Base-by-base conservation (phyloP, 2,888 invertebrate species). In the Thymelicus lineola region DNA sequence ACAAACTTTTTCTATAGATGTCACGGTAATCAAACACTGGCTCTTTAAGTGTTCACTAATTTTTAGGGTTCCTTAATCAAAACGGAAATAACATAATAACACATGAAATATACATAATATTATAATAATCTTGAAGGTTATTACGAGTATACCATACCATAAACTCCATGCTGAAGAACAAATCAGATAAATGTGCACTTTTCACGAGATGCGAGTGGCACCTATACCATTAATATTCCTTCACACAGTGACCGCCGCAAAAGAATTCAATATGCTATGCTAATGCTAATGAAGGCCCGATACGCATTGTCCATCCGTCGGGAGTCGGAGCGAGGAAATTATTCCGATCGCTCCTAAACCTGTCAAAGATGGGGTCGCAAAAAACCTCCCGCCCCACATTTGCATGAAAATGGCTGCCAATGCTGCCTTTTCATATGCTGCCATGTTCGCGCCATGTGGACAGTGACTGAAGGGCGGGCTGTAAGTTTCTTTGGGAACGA, bases 361-460 rank as follows among this genome's bases (percentile, higher is more conserved):
- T 75, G 75, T 74, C 77, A 78, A 77, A 77, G 73, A 79, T 76
- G 77, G 65, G 48, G 77, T 78, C 75, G 70, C 79, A 81, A 85
- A 85, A 86, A 87, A 82, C 76, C 75, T 76, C 73, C 77, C 75
- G 74, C 73, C 36, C 46, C 72, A 79, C 83, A 90, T 90, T 89
- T 88, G 79, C 88, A 90, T 89, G 85, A 81, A 88, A 89, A 90
- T 89, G 64, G 70, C 71, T 48, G 60, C 53, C 53, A 17, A 53
- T 53, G 1, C 53, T 53, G 48, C 57, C 62, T 28, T 28, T 28
- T 28, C 28, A 28, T 28, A 28, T 28, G 7, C 53, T 53, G 48
- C 57, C 62, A 62, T 59, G 74, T 64, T 60, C 64, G 70, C 53
- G 64, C 69, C 75, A 72, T 74, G 68, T 73, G 75, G 66, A 68